Evolutionary conservation across 2,888 invertebrate genomes (phyloP), one percentile per base, ranked within the genome.

Genomic region (Pilophorus perplexus): DNA sequence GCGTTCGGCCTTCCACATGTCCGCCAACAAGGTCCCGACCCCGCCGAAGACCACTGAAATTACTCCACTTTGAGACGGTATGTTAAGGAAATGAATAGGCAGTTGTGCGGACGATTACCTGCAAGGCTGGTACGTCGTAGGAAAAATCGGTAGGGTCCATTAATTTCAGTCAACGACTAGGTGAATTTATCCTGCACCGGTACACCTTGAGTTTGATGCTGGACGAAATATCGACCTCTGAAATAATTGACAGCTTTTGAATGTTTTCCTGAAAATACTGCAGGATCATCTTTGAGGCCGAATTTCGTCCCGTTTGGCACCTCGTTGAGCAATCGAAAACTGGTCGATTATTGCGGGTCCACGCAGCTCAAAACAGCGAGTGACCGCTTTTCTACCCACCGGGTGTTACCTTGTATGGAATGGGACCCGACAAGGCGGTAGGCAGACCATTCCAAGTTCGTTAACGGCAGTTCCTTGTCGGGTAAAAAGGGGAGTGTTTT

Each of bases 21-120:
- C 59, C 59, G 59, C 59, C n/a, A 28, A 59, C 59, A 59, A 59
- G 59, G 59, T 23, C 59, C 18, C 33, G 59, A 59, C 42, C 55
- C 38, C 12, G 37, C 25, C 50, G n/a, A 16, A 52, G 27, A 25
- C 18, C 28, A 22, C 28, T 28, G 28, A 52, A 52, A 52, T 52
- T 52, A 52, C 52, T 52, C 52, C 28, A 52, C 52, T 52, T 52
- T 18, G 27, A 27, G 46, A 8, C 14, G 2, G 6, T 14, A 23
- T 25, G 23, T 46, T 23, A 25, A 46, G 46, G 46, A 44, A 18
- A 44, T 2, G 46, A 22, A 23, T n/a, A 42, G 46, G 23, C n/a
- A 25, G 23, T n/a, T 46, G n/a, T 46, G 46, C 23, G 46, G 20
- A 20, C 42, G 4, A 46, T 46, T 20, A 18, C 20, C 22, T 20